Base-by-base conservation (phyloP, 2,113 vertebrate genomes). In the Mobula hypostoma region DNA sequence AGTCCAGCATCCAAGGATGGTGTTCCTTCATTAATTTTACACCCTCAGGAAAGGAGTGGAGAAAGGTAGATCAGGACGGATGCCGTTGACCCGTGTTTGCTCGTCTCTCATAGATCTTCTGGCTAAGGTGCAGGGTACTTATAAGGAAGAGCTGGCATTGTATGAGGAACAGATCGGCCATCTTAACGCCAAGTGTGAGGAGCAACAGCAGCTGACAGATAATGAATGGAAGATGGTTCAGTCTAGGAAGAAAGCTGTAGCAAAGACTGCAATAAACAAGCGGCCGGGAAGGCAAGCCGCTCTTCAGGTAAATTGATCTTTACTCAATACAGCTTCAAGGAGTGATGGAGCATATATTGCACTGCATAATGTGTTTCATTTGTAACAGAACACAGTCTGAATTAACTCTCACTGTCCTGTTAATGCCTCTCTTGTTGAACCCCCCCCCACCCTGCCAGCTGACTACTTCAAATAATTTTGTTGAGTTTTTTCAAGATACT, bases 151-250 rank as follows among this genome's bases (percentile, higher is more conserved):
- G 82, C 61, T 94, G 0, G 95, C 94, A 2, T 94, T 91, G 24
- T 96, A 95, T 27, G 95, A 83, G 95, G 94, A 94, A 94, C 95
- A 96, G 95, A 95, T 95, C 0, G 95, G 94, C 0, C 94, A 95
- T 94, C 95, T 97, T 77, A 95, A 36, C 27, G 17, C 19, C 68
- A 94, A 95, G 94, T 94, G 94, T 94, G 91, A 95, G 7, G 95
- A 97, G 68, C 96, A 95, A 95, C 94, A 96, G 94, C 88, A 94
- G 80, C 94, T 95, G 94, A 97, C 96, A 90, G 95, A 96, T 19
- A 77, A 27, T 0, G 96, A 97, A 48, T 97, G 98, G 97, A 95
- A 12, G 0, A 58, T 68, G 0, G 95, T 97, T 63, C 94, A 96
- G 95, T 95, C 95, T 0, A 88, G 96, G 80, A 97, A 98, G 95